Conservation (phyloP, 2,113 vertebrate species). For the Epinephelus moara region DNA sequence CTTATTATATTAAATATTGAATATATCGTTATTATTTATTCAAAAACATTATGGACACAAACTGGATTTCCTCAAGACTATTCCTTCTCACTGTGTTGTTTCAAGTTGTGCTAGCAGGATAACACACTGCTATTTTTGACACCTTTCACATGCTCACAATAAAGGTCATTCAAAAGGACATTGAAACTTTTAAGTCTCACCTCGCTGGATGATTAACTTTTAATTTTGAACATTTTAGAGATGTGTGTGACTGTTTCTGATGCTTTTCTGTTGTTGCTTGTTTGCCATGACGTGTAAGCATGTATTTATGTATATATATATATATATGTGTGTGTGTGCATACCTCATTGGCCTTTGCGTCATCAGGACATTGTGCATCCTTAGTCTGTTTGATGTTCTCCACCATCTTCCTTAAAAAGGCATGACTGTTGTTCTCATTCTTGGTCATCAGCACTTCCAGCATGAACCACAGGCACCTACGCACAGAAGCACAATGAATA, state of each 20-base stretch:
- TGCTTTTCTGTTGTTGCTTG: not conserved
- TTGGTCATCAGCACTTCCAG: slow-evolving; percentile 99
- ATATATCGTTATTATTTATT: not conserved
- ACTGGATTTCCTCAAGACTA: not conserved
- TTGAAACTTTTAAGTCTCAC: too few relatives aligned
- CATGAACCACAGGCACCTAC: slow-evolving; percentile 99
- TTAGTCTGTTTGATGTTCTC: slow-evolving; percentile 98
- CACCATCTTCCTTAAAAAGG: slow-evolving; percentile 98
- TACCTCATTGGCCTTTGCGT: slow-evolving; percentile 96
- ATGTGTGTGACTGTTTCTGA: not conserved
- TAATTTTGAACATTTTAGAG: not conserved
- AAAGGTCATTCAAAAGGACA: too few relatives aligned
- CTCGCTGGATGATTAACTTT: not conserved
- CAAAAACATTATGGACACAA: not conserved
- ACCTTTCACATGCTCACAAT: not conserved
- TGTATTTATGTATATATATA: too few relatives aligned
- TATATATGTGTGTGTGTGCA: not conserved
- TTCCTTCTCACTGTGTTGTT: not conserved
- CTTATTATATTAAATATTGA: too few relatives aligned
- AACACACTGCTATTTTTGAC: not conserved
- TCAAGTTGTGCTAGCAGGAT: not conserved
- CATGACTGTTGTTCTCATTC: slow-evolving; percentile 99
- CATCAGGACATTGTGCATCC: slow-evolving; percentile 96
- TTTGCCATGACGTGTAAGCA: not conserved
- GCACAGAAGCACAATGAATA: slow-evolving; percentile 20